A percentile compares a stretch with the other conserved stretches of the same genome.
These are phyloP conservation scores for Diploptera punctata DNA, from an alignment of 2,888 invertebrate genomes.

Conservation along the genomic window DNA sequence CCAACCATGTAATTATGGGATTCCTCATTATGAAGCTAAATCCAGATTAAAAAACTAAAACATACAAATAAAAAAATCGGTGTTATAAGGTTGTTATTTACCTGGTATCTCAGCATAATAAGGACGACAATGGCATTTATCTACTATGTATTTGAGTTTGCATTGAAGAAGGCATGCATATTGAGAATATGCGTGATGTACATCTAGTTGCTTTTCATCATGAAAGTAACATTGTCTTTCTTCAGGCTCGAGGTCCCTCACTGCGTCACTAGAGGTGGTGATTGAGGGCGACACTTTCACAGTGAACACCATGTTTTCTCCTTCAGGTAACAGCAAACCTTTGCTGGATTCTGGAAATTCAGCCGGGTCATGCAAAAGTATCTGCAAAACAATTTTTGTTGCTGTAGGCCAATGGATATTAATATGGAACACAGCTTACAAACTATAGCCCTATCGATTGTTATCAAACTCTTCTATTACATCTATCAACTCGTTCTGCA, in stretches of 20 bases:
- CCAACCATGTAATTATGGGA: no score
- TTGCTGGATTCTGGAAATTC: neutral
- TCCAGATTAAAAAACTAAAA: no score
- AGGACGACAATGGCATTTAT: conserved; percentile 47
- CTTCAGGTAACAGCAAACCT: neutral
- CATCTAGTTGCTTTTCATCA: conserved; percentile 43
- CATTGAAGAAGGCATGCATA: conserved; percentile 47
- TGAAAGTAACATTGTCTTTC: conserved; percentile 47
- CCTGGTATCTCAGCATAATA: conserved; percentile 40
- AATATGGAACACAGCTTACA: no score
- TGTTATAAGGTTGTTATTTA: no score
- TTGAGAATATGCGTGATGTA: conserved; percentile 45
- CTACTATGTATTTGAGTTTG: conserved; percentile 45
- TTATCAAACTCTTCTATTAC: no score
- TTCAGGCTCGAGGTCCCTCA: conserved; percentile 43
- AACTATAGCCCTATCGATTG: no score
- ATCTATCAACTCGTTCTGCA: no score
- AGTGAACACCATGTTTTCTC: neutral
- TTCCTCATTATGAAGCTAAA: no score
- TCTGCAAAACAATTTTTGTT: no score
- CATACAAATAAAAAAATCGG: no score
- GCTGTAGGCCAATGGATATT: no score
- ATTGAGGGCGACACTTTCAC: conserved; percentile 45
- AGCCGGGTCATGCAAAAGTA: neutral
- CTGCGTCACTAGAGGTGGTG: conserved; percentile 46